These are phyloP conservation scores for Thunnus albacares DNA, from an alignment of 2,797 vertebrate species.

Conservation along the genomic window DNA sequence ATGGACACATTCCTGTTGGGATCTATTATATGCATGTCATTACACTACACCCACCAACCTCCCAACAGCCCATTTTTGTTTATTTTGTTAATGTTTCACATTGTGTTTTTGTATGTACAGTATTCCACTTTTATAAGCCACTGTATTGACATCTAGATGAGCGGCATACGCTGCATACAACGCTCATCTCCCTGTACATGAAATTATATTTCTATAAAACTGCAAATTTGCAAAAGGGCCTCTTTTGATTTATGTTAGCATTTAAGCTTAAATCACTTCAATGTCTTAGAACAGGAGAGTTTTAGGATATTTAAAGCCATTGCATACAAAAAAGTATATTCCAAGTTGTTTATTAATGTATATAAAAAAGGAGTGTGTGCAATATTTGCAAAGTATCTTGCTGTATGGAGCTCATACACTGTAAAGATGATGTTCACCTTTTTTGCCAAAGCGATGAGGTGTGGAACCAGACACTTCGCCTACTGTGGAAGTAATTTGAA, in stretches of 20 bases:
- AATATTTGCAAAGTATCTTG: conserved; percentile 95
- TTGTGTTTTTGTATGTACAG: conserved; percentile 81
- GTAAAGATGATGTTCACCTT: conserved; percentile 89
- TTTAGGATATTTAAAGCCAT: conserved; percentile 81
- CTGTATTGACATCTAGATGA: conserved; percentile 68
- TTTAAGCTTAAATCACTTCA: conserved; percentile 83
- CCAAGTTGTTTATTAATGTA: conserved; percentile 90
- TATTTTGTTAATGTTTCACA: conserved; percentile 66
- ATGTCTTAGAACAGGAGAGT: conserved; percentile 79
- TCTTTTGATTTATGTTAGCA: conserved; percentile 74
- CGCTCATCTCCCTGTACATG: conserved; percentile 87
- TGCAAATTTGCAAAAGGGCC: conserved; percentile 56
- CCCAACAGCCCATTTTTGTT: conserved; percentile 57
- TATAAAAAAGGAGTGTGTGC: conserved; percentile 91
- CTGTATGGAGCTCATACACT: conserved; percentile 94
- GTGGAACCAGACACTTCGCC: conserved; percentile 86
- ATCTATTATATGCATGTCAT: conserved; percentile 72
- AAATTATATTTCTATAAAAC: conserved; percentile 89
- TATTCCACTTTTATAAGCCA: conserved; percentile 82
- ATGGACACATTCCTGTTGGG: conserved; percentile 73
- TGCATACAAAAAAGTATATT: conserved; percentile 76
- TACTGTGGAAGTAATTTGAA: conserved; percentile 89
- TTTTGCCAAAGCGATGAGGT: conserved; percentile 94
- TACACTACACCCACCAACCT: conserved; percentile 36
- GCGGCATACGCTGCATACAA: conserved; percentile 73